A percentile compares a stretch with the other conserved stretches of the same genome.
phyloP scores from a whole-genome alignment of 2,888 invertebrate species.

The Agrotis clavis region DNA sequence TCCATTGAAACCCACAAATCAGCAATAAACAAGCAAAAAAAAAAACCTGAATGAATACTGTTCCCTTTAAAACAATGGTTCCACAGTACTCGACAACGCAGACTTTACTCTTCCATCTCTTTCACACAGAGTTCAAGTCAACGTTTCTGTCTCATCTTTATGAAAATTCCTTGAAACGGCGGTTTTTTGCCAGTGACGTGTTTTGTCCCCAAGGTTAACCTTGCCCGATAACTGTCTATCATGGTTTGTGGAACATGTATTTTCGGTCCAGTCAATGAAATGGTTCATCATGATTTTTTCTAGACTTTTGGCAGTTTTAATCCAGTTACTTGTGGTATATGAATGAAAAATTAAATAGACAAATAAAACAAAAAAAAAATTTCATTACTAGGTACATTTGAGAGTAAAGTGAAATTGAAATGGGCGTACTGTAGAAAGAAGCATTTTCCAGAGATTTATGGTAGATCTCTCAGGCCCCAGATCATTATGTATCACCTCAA shows the following conservation, averaged over 20 bases:
- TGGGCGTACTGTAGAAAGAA: neutral
- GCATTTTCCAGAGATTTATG: neutral
- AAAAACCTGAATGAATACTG: slow-evolving; percentile 9
- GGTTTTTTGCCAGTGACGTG: slow-evolving; percentile 17
- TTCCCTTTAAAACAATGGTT: slow-evolving; percentile 34
- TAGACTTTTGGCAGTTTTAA: neutral
- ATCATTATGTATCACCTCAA: neutral
- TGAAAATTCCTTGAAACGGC: slow-evolving; percentile 41
- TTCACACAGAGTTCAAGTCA: slow-evolving; percentile 11
- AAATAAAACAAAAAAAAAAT: neutral
- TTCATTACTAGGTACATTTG: no score
- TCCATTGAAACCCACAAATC: slow-evolving; percentile 21
- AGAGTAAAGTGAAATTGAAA: neutral
- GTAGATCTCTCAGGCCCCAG: neutral
- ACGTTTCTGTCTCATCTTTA: slow-evolving; percentile 38
- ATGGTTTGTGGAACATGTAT: slow-evolving; percentile 2
- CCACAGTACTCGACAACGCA: slow-evolving; percentile 6
- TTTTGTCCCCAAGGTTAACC: slow-evolving; percentile 28
- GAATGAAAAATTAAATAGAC: neutral
- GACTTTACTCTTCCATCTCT: slow-evolving; percentile 21
- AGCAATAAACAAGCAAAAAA: neutral
- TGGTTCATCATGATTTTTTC: neutral
- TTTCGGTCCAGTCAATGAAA: neutral
- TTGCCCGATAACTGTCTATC: slow-evolving; percentile 2
- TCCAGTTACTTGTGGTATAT: no score